Conservation (phyloP, 2,113 vertebrate species). For the Speoplatyrhinus poulsoni region DNA sequence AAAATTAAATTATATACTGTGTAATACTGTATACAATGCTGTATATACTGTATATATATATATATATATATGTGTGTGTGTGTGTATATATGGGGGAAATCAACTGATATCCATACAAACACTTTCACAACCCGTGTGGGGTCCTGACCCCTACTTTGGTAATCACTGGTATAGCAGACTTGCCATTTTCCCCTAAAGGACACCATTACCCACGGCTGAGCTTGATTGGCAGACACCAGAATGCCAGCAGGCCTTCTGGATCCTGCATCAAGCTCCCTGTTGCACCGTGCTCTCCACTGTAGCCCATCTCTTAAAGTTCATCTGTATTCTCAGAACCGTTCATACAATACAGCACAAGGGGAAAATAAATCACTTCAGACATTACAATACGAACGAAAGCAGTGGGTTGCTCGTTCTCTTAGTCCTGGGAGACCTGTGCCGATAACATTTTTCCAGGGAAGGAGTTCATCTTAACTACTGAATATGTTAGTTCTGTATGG, state of each 20-base stretch:
- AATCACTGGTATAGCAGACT: neutral
- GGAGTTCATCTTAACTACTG: slow-evolving; percentile 29
- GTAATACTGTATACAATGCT: no score
- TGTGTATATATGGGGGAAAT: no score
- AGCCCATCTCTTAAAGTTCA: slow-evolving; percentile 29
- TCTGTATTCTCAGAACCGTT: slow-evolving; percentile 34
- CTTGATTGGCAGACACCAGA: slow-evolving; percentile 38
- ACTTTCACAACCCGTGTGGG: neutral
- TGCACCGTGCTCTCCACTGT: slow-evolving; percentile 14
- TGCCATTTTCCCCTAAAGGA: slow-evolving; percentile 4
- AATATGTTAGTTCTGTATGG: slow-evolving; percentile 43
- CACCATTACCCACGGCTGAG: slow-evolving; percentile 1
- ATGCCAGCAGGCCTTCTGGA: neutral
- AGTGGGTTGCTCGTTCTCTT: slow-evolving; percentile 45
- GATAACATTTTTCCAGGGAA: slow-evolving; percentile 17
- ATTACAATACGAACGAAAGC: slow-evolving; percentile 47
- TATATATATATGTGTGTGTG: no score
- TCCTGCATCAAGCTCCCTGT: slow-evolving; percentile 18
- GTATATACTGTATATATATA: no score
- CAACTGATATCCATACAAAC: neutral
- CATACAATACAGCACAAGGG: slow-evolving; percentile 2
- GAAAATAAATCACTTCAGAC: slow-evolving; percentile 61
- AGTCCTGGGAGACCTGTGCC: slow-evolving; percentile 53
- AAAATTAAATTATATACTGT: no score
- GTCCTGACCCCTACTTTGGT: no score